Conservation (phyloP, 2,113 vertebrate genomes). For the Cathartes aura region DNA sequence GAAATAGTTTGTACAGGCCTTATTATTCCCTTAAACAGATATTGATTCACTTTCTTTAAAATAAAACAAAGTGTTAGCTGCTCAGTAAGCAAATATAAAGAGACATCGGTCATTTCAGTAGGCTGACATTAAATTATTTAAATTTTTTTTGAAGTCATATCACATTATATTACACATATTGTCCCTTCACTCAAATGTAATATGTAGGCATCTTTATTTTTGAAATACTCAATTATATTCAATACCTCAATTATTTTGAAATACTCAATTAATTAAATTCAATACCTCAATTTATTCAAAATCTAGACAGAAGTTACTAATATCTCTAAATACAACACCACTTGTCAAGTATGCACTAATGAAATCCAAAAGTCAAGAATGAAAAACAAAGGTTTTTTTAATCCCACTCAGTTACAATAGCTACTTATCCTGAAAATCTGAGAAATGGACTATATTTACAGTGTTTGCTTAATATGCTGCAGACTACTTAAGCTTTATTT, state of each 20-base stretch:
- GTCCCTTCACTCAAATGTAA: background rate
- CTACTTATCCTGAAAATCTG: conserved; percentile 37
- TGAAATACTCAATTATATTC: background rate
- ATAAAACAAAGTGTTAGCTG: background rate
- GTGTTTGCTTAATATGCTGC: background rate
- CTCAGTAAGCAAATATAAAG: background rate
- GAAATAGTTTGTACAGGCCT: background rate
- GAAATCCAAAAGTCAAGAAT: background rate
- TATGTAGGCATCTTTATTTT: background rate
- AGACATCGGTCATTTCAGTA: background rate
- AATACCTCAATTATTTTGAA: background rate
- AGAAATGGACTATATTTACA: conserved; percentile 26
- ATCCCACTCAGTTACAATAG: conserved; percentile 1
- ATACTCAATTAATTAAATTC: background rate
- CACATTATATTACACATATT: background rate
- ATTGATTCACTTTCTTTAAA: background rate
- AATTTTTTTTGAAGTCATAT: background rate
- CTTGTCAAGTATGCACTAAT: background rate
- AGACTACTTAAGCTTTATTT: conserved; percentile 10
- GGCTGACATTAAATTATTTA: background rate
- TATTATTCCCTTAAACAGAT: background rate
- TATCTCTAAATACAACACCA: background rate
- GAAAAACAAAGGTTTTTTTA: background rate
- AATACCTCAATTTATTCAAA: background rate
- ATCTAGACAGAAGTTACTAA: background rate